Conservation (phyloP, 2,888 invertebrate species). For the Cylindroiulus punctatus region DNA sequence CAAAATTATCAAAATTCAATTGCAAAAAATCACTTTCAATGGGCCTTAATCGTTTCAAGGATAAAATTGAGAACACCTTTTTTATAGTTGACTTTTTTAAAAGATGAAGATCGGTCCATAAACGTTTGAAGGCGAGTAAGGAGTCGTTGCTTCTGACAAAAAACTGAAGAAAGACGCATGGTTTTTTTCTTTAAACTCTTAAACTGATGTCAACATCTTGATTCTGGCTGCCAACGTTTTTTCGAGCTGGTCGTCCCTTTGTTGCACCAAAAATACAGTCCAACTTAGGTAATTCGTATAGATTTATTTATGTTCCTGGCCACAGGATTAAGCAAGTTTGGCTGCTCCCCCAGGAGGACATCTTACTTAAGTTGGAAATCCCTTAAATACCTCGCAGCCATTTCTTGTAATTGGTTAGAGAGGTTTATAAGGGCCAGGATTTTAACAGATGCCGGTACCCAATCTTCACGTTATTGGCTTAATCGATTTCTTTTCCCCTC, state of each 20-base stretch:
- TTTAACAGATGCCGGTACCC: slow-evolving; percentile 43
- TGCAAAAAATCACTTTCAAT: too few relatives aligned
- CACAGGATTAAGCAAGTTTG: slow-evolving; percentile 9
- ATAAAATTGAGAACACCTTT: too few relatives aligned
- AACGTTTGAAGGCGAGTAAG: too few relatives aligned
- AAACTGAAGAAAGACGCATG: neutral
- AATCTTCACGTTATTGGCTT: slow-evolving; percentile 47
- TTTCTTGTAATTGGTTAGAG: slow-evolving; percentile 45
- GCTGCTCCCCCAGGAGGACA: slow-evolving; percentile 8
- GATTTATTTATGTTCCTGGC: neutral
- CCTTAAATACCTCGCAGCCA: slow-evolving; percentile 40
- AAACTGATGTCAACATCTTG: too few relatives aligned
- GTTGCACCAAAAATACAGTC: neutral
- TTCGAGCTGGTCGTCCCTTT: neutral
- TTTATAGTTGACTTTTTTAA: too few relatives aligned
- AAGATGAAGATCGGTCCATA: too few relatives aligned
- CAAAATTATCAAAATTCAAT: too few relatives aligned
- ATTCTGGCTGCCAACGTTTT: too few relatives aligned
- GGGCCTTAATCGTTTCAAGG: too few relatives aligned
- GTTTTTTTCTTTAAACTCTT: neutral
- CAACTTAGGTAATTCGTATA: neutral
- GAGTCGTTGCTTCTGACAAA: too few relatives aligned
- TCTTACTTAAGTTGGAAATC: slow-evolving; percentile 43
- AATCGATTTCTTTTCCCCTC: slow-evolving; percentile 38
- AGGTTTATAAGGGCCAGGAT: slow-evolving; percentile 22